These are phyloP conservation scores for Mycalesis mineus DNA, from an alignment of 2,888 invertebrate genomes.

Conservation along the genomic window DNA sequence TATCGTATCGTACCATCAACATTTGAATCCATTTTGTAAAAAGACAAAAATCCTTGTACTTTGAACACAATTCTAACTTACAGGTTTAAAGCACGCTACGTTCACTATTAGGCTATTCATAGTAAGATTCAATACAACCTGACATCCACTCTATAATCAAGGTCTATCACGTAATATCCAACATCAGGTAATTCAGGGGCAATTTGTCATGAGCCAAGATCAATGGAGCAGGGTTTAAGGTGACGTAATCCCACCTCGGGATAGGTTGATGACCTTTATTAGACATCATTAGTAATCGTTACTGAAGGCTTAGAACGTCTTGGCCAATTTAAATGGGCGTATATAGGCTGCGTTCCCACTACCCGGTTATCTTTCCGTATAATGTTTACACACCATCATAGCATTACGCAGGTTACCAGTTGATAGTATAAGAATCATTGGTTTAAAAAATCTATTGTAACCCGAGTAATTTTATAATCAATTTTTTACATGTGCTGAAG, in stretches of 20 bases:
- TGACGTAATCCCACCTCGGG: slow-evolving; percentile 19
- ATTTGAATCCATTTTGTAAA: too few species aligned
- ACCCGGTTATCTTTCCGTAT: neutral
- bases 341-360: neutral
- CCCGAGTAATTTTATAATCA: too few species aligned
- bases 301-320: slow-evolving; percentile 13
- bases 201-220: slow-evolving; percentile 33
- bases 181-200: slow-evolving; percentile 49
- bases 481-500: too few species aligned
- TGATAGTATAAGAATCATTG: too few species aligned
- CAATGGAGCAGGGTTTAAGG: slow-evolving; percentile 15
- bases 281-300: slow-evolving; percentile 25
- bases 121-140: neutral
- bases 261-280: slow-evolving; percentile 25
- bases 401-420: too few species aligned
- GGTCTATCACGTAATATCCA: slow-evolving; percentile 30
- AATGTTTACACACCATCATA: too few species aligned
- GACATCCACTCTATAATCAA: neutral
- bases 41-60: too few species aligned
- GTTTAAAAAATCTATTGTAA: too few species aligned
- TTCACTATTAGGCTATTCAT: neutral
- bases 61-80: too few species aligned
- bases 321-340: slow-evolving; percentile 1
- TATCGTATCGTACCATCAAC: too few species aligned
- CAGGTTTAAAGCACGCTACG: neutral